These are phyloP conservation scores for Grantiella picta DNA, from an alignment of 2,113 vertebrate species.

Conservation along the genomic window DNA sequence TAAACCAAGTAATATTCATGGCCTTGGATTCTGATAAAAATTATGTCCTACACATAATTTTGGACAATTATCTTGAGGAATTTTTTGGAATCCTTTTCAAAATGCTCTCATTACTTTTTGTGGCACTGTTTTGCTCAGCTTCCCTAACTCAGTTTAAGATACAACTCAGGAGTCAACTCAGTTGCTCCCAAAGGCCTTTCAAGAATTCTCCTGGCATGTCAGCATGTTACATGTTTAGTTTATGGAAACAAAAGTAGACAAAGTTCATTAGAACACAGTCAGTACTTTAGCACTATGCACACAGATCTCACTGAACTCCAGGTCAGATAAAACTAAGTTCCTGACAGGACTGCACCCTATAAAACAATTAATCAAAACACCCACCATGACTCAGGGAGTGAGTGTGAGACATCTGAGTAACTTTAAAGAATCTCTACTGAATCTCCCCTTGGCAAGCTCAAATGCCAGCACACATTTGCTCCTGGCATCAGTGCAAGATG, in stretches of 20 bases:
- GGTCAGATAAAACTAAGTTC: neutral
- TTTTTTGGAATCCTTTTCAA: neutral
- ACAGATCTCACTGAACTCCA: neutral
- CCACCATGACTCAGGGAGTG: neutral
- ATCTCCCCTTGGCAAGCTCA: neutral
- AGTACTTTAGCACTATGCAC: neutral
- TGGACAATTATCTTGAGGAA: neutral
- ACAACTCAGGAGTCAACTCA: neutral
- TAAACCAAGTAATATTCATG: neutral
- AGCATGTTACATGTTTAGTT: neutral
- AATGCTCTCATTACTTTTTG: neutral
- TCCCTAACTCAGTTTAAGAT: neutral
- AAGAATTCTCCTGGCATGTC: neutral
- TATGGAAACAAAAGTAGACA: neutral
- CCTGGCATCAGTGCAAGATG: neutral
- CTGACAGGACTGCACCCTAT: neutral
- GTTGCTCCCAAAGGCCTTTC: neutral
- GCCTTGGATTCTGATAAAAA: neutral
- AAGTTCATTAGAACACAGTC: neutral
- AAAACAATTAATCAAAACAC: neutral
- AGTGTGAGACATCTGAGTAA: neutral
- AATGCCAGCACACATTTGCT: neutral
- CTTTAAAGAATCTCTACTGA: neutral
- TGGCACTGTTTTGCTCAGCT: neutral
- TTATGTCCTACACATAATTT: neutral